A percentile compares a stretch with the other conserved stretches of the same genome.
Conservation (phyloP, 2,113 vertebrate genomes). For the Scatophagus argus region DNA sequence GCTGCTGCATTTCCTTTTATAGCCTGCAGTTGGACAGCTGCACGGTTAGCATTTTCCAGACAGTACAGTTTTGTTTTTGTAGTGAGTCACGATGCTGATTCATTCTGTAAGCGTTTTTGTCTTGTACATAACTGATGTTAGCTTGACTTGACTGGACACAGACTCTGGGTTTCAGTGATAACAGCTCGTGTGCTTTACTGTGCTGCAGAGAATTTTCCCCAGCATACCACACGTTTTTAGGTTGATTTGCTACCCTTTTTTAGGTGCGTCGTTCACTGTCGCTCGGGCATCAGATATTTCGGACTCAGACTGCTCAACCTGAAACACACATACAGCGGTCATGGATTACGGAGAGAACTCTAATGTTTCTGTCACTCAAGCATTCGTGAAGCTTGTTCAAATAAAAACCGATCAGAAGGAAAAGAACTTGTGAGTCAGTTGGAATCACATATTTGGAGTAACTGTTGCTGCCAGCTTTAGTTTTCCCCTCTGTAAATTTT, state of each 20-base stretch:
- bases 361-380: no score
- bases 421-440: no score
- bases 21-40: background rate
- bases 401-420: no score
- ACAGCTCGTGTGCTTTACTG: background rate
- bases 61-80: constrained; percentile 16
- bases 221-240: background rate
- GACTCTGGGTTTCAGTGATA: background rate
- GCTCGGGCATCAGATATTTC: no score
- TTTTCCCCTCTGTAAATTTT: no score
- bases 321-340: no score
- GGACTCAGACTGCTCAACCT: no score
- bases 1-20: constrained; percentile 61
- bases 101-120: constrained; percentile 35
- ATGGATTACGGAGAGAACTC: no score
- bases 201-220: background rate
- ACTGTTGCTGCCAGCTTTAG: no score
- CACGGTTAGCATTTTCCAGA: constrained; percentile 12
- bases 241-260: background rate
- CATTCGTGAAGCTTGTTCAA: no score
- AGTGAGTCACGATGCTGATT: constrained; percentile 47
- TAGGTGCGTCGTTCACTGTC: no score
- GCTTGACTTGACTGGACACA: background rate
- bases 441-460: no score
- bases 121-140: background rate